A percentile compares a stretch with the other conserved stretches of the same genome.
phyloP scores from a whole-genome alignment of 2,113 vertebrate genomes.

The Serinus canaria region DNA sequence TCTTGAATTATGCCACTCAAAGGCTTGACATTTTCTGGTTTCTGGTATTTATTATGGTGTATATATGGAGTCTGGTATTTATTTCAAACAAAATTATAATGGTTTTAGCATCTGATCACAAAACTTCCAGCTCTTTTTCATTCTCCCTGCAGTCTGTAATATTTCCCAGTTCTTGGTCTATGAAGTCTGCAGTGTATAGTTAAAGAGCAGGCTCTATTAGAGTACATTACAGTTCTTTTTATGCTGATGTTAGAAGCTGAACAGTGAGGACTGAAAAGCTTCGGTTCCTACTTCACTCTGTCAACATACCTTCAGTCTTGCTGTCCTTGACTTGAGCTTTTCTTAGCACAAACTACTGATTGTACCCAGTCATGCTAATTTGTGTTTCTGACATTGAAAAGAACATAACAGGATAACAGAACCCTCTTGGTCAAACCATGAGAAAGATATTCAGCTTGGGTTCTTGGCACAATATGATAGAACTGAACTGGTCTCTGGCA shows the following conservation, averaged over 20 bases:
- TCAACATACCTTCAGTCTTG: neutral
- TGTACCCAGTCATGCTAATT: neutral
- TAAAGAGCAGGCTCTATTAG: neutral
- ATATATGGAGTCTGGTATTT: neutral
- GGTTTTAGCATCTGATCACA: neutral
- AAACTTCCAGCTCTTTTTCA: neutral
- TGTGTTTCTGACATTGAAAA: neutral
- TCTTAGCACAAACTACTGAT: constrained; percentile 37
- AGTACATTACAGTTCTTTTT: neutral
- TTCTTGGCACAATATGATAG: neutral
- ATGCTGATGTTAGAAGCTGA: neutral
- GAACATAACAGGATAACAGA: neutral
- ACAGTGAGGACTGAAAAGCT: neutral
- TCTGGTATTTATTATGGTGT: neutral
- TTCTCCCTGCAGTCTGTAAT: neutral
- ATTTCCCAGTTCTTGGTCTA: neutral
- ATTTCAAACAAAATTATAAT: neutral
- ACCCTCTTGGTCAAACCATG: neutral
- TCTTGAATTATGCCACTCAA: neutral
- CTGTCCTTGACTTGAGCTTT: constrained; percentile 33
- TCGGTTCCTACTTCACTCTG: neutral
- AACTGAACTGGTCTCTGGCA: neutral
- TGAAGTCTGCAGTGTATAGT: neutral
- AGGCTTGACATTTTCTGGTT: neutral
- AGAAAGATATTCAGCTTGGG: constrained; percentile 4